Percentiles rank a stretch among this genome's conserved stretches.
These are phyloP conservation scores for Vombatus ursinus DNA, from an alignment of 2,113 vertebrate species.

Conservation along the genomic window DNA sequence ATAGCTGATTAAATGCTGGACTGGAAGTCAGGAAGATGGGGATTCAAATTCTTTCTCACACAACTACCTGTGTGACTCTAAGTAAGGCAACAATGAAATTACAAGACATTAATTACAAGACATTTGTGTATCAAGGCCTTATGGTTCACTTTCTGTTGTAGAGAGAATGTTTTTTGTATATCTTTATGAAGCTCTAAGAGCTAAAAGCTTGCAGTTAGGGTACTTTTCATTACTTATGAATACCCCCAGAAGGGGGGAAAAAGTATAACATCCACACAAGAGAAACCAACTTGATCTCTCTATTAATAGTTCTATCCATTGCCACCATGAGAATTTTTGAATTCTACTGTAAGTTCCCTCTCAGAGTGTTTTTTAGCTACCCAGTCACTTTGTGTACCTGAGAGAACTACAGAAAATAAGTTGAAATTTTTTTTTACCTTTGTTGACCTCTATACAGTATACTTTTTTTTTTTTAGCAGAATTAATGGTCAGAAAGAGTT, in stretches of 20 bases:
- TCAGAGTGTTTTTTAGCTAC: background rate
- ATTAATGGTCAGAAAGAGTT: constrained; percentile 16
- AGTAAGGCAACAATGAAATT: background rate
- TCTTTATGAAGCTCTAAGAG: background rate
- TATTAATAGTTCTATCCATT: background rate
- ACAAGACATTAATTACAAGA: background rate
- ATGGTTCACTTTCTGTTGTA: background rate
- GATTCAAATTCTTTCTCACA: background rate
- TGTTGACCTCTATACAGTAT: background rate
- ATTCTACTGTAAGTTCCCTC: background rate
- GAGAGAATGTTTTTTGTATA: background rate
- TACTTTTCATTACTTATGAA: background rate
- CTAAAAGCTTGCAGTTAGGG: background rate
- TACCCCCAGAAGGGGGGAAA: background rate
- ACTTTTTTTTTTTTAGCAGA: background rate
- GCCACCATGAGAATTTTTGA: background rate
- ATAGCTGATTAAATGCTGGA: background rate
- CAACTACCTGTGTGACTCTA: background rate
- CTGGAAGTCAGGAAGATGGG: background rate
- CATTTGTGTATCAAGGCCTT: background rate
- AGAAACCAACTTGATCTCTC: background rate
- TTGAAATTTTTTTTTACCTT: background rate
- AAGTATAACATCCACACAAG: background rate
- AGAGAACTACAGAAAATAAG: background rate
- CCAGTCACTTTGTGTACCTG: background rate